Evolutionary conservation across 1,140 invertebrate genomes (phyloP), one percentile per base, ranked within the genome.

Genomic region (Drosophila tristis): DNA sequence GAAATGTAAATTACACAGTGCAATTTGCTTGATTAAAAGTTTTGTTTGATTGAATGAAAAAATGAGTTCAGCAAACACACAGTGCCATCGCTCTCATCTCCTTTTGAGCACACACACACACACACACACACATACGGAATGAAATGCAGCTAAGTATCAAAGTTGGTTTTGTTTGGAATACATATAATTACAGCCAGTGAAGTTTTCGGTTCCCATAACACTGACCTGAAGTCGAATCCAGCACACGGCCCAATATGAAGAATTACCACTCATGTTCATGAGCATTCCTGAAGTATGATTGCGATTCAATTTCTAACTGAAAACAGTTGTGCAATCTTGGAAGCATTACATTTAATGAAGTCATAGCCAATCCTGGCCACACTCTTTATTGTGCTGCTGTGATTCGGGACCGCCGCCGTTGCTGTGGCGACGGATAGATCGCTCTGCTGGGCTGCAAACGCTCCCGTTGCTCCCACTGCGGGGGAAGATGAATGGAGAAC

Each of bases 331-430:
- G 95, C 95, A 66, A 95, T 93, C 16, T 95, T 94, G 65, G 92
- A 93, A 15, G 95, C 94, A 74, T 95, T 95, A 70, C 94, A 93
- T 81, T 96, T 97, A 39, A 96, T 96, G 47, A 96, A 93, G 91
- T 96, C 95, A 23, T 95, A 96, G 11, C 96, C 95, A 82, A 95
- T 95, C 80, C 95, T 96, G 0, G 95, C 95, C 2, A 95, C 95
- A 45, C 95, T 95, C 89, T 96, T 96, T 77, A 96, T 93, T 55
- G 94, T 94, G 77, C 93, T 95, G 49, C 78, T 90, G 59, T 50
- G 55, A 51, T 39, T 91, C 42, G 49, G 16, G 61, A 48, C 3
- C 63, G 58, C 39, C 16, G 56, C 23, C 8, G 29, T 25, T 5
- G 31, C 39, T 54, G 59, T 43, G 15, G 54, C 92, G 91, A 86